Percentiles rank a stretch among this genome's conserved stretches.
Conservation (phyloP, 2,113 vertebrate genomes). For the Cariama cristata region DNA sequence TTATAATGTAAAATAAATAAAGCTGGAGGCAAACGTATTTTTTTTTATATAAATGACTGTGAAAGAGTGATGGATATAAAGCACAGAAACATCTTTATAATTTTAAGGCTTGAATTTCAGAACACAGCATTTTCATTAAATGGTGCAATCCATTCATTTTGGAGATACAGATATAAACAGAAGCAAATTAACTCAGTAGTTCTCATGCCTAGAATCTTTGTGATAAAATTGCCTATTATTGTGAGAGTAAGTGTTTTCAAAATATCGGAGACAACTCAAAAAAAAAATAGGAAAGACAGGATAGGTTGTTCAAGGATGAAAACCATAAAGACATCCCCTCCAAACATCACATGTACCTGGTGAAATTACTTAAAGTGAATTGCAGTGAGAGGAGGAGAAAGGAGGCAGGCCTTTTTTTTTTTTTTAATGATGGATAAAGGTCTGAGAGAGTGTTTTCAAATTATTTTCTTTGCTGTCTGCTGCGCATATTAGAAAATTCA, state of each 20-base stretch:
- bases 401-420: not conserved
- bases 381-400: not conserved
- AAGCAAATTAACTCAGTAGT: conserved; percentile 58
- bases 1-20: conserved; percentile 64
- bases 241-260: conserved; percentile 49
- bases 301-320: conserved; percentile 15
- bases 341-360: not conserved
- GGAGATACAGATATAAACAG: conserved; percentile 45
- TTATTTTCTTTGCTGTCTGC: not conserved
- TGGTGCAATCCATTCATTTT: conserved; percentile 33
- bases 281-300: not conserved
- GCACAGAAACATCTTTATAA: conserved; percentile 27
- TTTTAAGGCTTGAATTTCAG: conserved; percentile 51
- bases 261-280: conserved; percentile 28
- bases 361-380: not conserved
- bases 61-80: conserved; percentile 31
- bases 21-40: not conserved
- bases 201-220: conserved; percentile 58
- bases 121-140: conserved; percentile 49
- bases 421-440: not conserved
- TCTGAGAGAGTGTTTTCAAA: not conserved
- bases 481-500: not conserved
- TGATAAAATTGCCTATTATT: conserved; percentile 62
- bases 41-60: not conserved
- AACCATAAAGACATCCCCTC: not conserved